These are phyloP conservation scores for Oophaga sylvatica DNA, from an alignment of 2,797 vertebrate species.

Conservation along the genomic window DNA sequence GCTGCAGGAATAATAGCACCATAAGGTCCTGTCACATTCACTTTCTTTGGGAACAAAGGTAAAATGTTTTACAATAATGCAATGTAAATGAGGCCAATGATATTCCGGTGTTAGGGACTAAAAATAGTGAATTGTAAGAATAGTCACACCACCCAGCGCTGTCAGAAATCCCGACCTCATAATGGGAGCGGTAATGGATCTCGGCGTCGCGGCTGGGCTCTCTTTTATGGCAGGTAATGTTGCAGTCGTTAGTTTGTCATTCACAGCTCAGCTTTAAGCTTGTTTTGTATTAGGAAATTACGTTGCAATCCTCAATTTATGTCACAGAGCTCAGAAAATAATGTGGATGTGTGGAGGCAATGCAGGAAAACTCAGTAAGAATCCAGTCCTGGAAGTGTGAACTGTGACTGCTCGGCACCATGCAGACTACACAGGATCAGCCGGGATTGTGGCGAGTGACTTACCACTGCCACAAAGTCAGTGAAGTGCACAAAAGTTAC, in stretches of 20 bases:
- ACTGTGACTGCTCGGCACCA: background rate
- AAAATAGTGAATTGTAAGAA: slow-evolving; percentile 71
- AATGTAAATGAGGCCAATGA: slow-evolving; percentile 79
- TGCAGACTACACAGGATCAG: background rate
- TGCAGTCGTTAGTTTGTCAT: slow-evolving; percentile 40
- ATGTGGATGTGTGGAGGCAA: background rate
- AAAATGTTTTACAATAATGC: slow-evolving; percentile 81
- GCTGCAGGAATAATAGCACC: slow-evolving; percentile 82
- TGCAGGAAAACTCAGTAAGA: slow-evolving; percentile 3
- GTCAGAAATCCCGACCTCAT: slow-evolving; percentile 67
- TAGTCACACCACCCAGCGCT: slow-evolving; percentile 70
- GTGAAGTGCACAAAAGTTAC: background rate
- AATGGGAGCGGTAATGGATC: slow-evolving; percentile 37
- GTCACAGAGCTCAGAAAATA: slow-evolving; percentile 10
- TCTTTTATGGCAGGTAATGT: slow-evolving; percentile 39
- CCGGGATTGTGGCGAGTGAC: background rate
- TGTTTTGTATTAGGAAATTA: slow-evolving; percentile 47
- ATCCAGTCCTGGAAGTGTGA: background rate
- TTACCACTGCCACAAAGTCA: background rate
- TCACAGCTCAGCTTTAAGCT: slow-evolving; percentile 35
- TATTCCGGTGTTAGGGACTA: slow-evolving; percentile 70
- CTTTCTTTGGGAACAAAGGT: slow-evolving; percentile 82
- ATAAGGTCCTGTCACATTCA: slow-evolving; percentile 84
- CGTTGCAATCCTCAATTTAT: slow-evolving; percentile 39
- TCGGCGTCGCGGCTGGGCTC: slow-evolving; percentile 35